Evolutionary conservation across 1,140 invertebrate genomes (phyloP).

Genomic region (Aphelenchoides besseyi): DNA sequence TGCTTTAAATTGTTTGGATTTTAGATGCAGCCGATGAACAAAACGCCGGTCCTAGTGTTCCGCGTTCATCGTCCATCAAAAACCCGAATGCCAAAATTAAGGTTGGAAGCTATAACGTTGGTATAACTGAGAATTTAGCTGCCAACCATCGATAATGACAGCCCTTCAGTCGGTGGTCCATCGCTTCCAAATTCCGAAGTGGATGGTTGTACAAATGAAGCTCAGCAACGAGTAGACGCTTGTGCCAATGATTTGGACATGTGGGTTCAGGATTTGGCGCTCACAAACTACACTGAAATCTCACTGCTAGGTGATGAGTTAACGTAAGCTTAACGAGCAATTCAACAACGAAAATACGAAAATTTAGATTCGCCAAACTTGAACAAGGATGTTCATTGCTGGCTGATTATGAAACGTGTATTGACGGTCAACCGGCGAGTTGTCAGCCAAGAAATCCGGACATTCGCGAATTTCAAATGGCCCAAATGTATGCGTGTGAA

Average conservation of each 20-base stretch:
- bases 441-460: constrained; percentile 33
- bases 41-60: not conserved
- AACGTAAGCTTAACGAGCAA: constrained; percentile 6
- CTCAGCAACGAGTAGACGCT: not conserved
- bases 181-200: not conserved
- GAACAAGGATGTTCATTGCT: constrained; percentile 44
- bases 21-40: not conserved
- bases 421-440: constrained; percentile 38
- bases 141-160: not conserved
- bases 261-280: constrained; percentile 34
- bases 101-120: too few species aligned
- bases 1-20: too few species aligned
- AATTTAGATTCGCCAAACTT: constrained; percentile 25
- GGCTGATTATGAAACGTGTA: constrained; percentile 40
- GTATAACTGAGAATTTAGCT: not conserved
- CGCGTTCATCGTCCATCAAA: constrained; percentile 1
- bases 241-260: constrained; percentile 13
- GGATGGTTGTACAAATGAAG: constrained; percentile 13
- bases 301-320: constrained; percentile 36
- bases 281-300: constrained; percentile 28
- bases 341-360: too few species aligned
- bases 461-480: constrained; percentile 32
- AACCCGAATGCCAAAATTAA: constrained; percentile 18
- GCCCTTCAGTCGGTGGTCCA: not conserved
- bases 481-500: constrained; percentile 57